Evolutionary conservation across 2,113 vertebrate species (phyloP).

Genomic region (Pantherophis guttatus): DNA sequence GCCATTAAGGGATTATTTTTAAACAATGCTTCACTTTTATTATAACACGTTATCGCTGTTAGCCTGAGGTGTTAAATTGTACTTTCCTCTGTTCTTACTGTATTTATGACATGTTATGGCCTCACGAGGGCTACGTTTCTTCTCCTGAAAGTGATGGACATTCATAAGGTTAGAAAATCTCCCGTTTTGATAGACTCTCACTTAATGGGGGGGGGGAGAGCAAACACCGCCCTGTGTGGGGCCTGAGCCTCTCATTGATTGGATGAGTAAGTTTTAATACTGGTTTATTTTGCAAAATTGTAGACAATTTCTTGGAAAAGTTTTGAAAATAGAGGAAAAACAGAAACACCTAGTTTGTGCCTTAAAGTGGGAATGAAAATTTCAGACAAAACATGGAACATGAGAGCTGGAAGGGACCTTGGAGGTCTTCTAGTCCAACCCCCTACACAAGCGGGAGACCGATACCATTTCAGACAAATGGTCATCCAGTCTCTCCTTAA

Average conservation of each 20-base stretch:
- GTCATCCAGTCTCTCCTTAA: too few relatives aligned
- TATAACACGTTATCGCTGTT: background rate
- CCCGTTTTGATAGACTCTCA: background rate
- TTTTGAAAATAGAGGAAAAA: background rate
- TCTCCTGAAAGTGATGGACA: background rate
- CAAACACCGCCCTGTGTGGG: too few relatives aligned
- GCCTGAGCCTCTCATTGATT: background rate
- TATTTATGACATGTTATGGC: background rate
- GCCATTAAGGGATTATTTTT: background rate
- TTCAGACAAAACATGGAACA: background rate
- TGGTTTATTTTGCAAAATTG: background rate
- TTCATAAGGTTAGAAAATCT: background rate
- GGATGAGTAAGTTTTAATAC: background rate
- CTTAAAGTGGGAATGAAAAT: background rate
- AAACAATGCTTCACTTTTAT: background rate
- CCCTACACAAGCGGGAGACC: too few relatives aligned
- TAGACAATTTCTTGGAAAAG: background rate
- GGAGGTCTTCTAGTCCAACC: background rate
- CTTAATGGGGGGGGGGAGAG: too few relatives aligned
- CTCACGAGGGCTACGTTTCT: background rate
- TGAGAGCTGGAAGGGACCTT: background rate
- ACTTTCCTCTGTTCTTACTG: background rate
- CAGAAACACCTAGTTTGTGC: fast-evolving
- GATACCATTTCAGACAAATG: too few relatives aligned
- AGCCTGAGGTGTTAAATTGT: background rate